Evolutionary conservation across 2,113 vertebrate species (phyloP).

Genomic region (Oreochromis tanganicae): DNA sequence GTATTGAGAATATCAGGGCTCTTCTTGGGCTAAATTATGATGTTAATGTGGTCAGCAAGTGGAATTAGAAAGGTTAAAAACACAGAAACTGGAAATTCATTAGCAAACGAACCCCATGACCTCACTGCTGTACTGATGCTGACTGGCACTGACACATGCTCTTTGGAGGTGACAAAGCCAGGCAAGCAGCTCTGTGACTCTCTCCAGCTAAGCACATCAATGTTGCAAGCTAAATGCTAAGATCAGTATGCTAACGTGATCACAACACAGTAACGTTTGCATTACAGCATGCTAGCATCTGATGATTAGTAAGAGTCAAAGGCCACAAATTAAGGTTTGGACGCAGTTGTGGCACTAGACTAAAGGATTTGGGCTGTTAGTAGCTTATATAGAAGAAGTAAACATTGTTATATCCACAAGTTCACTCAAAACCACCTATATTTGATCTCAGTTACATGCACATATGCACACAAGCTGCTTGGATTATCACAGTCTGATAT

Average conservation of each 20-base stretch:
- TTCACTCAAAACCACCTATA: background rate
- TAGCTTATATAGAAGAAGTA: background rate
- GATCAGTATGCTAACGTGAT: background rate
- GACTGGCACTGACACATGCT: background rate
- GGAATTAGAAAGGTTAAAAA: background rate
- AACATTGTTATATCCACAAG: background rate
- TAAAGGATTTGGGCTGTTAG: background rate
- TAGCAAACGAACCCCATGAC: background rate
- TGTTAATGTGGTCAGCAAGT: background rate
- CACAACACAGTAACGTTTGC: background rate
- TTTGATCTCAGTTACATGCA: background rate
- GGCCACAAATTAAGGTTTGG: background rate
- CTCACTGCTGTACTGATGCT: background rate
- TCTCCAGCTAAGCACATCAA: background rate
- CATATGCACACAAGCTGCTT: accelerated
- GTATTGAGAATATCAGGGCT: background rate
- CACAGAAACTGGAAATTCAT: background rate
- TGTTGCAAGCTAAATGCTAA: background rate
- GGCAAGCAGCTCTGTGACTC: background rate
- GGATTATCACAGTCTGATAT: background rate
- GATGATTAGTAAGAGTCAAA: background rate
- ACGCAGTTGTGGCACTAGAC: background rate
- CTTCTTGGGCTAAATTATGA: background rate
- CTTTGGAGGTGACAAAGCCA: background rate
- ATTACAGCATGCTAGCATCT: background rate